Evolutionary conservation across 1,140 invertebrate genomes (phyloP).

Genomic region (Meteorus sp.): DNA sequence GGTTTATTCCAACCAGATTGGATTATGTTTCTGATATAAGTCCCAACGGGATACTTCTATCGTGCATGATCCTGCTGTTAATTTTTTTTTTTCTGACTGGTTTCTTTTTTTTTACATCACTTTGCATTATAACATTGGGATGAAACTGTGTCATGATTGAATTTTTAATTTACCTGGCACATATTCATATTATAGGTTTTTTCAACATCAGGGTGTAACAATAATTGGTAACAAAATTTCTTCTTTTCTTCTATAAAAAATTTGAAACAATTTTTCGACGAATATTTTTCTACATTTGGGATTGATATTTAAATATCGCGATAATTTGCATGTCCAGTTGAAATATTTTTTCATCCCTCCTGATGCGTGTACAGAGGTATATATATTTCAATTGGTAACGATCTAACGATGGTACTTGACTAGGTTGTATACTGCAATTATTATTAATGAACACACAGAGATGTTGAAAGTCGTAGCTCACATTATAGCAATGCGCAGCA

Average conservation of each 20-base stretch:
- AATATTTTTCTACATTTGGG: too few relatives aligned
- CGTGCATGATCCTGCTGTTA: background rate
- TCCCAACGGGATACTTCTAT: background rate
- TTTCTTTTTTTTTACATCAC: background rate
- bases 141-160: too few relatives aligned
- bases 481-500: too few relatives aligned
- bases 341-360: background rate
- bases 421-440: conserved; percentile 13
- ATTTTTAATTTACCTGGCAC: too few relatives aligned
- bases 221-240: too few relatives aligned
- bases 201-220: too few relatives aligned
- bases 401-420: background rate
- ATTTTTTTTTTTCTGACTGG: background rate
- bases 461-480: conserved; percentile 7
- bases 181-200: too few relatives aligned
- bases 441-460: conserved; percentile 23
- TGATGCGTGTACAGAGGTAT: background rate
- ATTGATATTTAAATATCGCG: too few relatives aligned
- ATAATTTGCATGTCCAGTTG: background rate
- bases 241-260: too few relatives aligned
- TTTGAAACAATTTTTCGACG: too few relatives aligned
- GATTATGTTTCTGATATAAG: background rate
- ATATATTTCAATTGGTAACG: background rate
- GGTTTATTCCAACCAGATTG: background rate
- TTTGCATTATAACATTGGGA: too few relatives aligned